These are phyloP conservation scores for Colinus virginianus DNA, from an alignment of 2,113 vertebrate species.

Conservation along the genomic window DNA sequence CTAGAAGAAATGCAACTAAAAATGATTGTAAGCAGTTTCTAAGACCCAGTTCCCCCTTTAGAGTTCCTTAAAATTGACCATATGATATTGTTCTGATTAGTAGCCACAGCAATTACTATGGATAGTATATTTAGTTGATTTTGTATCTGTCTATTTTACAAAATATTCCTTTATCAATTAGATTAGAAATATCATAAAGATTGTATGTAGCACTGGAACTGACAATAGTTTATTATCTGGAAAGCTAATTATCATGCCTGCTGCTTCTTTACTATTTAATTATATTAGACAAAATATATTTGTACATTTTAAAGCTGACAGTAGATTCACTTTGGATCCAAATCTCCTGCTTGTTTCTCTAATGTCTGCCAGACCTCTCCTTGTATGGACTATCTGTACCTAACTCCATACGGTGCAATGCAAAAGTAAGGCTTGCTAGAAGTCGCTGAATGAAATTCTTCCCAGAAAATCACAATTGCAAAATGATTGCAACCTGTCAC, in stretches of 20 bases:
- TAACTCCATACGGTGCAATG: not conserved
- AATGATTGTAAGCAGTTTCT: not conserved
- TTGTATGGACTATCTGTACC: not conserved
- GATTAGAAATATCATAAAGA: not conserved
- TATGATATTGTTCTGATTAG: not conserved
- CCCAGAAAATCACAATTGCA: not conserved
- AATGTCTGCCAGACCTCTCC: not conserved
- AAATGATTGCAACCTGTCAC: conserved; percentile 5
- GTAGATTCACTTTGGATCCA: not conserved
- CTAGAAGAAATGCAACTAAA: not conserved
- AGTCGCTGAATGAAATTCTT: not conserved
- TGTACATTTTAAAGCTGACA: not conserved
- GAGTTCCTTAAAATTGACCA: not conserved
- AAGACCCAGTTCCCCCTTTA: not conserved
- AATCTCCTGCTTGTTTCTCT: not conserved
- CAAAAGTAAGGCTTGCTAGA: not conserved
- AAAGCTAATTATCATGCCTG: not conserved
- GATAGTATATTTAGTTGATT: not conserved
- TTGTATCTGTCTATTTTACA: not conserved
- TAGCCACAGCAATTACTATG: not conserved
- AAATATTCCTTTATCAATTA: not conserved
- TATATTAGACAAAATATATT: not conserved
- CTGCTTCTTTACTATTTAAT: not conserved
- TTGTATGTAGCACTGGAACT: not conserved
- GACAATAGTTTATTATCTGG: not conserved